phyloP scores from a whole-genome alignment of 2,797 vertebrate species.

The Sebastiscus albofasciatus region DNA sequence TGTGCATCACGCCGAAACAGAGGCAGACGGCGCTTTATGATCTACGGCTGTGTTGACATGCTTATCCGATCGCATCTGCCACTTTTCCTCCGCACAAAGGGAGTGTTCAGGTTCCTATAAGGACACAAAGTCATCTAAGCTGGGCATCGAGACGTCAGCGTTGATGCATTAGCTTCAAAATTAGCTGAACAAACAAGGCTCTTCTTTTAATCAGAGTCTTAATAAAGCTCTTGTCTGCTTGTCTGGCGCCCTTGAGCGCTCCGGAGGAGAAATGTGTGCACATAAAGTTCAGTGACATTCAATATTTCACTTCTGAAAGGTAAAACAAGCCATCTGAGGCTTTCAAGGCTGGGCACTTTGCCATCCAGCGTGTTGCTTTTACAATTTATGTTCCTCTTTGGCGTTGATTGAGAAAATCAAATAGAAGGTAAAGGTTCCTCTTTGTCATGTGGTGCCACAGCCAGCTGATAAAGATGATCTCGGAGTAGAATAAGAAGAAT shows the following conservation, averaged over 20 bases:
- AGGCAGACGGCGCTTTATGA: conserved; percentile 62
- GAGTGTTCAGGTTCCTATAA: background rate
- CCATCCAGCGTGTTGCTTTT: conserved; percentile 16
- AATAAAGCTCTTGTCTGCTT: conserved; percentile 35
- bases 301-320: conserved; percentile 44
- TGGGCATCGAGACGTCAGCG: conserved; percentile 33
- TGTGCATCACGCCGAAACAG: conserved; percentile 45
- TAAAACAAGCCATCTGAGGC: conserved; percentile 16
- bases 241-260: conserved; percentile 24
- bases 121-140: background rate
- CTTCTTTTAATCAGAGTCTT: conserved; percentile 50
- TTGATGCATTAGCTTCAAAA: conserved; percentile 51
- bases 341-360: conserved; percentile 18
- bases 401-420: background rate
- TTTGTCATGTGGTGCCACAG: background rate
- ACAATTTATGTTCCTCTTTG: background rate
- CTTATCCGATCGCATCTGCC: conserved; percentile 57
- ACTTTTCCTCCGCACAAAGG: conserved; percentile 1
- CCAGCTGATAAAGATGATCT: background rate
- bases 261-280: conserved; percentile 4
- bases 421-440: background rate
- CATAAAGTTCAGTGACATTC: conserved; percentile 24
- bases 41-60: conserved; percentile 45
- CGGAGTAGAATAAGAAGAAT: background rate
- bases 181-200: conserved; percentile 54